phyloP scores from a whole-genome alignment of 2,113 vertebrate species.

The Micronycteris hirsuta region DNA sequence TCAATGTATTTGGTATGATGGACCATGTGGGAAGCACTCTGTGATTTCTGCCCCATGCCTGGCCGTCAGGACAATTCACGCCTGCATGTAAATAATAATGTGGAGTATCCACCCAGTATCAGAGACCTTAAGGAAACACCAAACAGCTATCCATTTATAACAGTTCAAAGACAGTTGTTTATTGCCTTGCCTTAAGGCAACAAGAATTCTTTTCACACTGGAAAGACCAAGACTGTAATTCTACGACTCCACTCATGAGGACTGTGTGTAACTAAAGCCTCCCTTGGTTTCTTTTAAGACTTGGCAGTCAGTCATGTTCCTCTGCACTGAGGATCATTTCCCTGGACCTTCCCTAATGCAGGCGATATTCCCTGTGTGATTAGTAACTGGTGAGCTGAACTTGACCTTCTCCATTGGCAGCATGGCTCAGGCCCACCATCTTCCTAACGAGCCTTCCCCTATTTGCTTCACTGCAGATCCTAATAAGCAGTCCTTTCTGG shows the following conservation, averaged over 20 bases:
- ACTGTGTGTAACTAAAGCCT: neutral
- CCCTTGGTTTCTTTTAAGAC: neutral
- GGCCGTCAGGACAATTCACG: neutral
- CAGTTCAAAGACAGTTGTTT: neutral
- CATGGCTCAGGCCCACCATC: neutral
- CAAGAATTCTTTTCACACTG: neutral
- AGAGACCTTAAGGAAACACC: neutral
- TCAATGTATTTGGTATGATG: neutral
- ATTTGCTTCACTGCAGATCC: neutral
- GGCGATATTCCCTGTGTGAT: neutral
- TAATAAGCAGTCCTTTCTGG: neutral
- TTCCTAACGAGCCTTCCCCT: neutral
- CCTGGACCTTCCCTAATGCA: neutral
- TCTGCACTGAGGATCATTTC: neutral
- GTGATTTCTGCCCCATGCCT: neutral
- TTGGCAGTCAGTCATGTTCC: neutral
- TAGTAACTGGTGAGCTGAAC: neutral
- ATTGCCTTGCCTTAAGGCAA: neutral
- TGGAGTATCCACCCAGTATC: neutral
- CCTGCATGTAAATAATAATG: neutral
- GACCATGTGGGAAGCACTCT: neutral
- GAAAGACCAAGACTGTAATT: neutral
- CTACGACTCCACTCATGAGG: neutral
- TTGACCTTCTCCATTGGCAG: neutral
- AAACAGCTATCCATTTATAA: neutral